These are phyloP conservation scores for Ibidorhyncha struthersii DNA, from an alignment of 2,113 vertebrate genomes.

Conservation along the genomic window DNA sequence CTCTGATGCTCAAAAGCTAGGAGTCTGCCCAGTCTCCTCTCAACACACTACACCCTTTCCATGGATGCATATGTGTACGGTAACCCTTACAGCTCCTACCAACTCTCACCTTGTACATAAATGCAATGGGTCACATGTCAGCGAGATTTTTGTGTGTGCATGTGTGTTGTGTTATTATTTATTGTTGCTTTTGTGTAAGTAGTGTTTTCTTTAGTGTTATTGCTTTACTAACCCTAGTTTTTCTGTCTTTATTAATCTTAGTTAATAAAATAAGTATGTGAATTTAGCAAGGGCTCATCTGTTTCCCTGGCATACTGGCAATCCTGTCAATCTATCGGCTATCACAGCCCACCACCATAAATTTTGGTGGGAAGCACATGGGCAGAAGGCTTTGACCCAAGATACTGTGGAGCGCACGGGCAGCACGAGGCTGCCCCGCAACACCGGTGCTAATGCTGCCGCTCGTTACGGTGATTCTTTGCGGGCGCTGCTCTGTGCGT, in stretches of 20 bases:
- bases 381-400: not conserved
- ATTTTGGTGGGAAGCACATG: not conserved
- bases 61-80: not conserved
- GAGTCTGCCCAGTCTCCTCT: not conserved
- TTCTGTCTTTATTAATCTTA: not conserved
- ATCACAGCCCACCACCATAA: too few species aligned
- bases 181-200: not conserved
- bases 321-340: not conserved
- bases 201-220: not conserved
- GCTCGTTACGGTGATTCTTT: not conserved
- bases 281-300: not conserved
- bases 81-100: not conserved
- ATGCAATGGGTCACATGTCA: rapidly evolving
- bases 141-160: not conserved
- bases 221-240: not conserved
- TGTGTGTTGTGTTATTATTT: not conserved
- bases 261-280: not conserved
- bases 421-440: not conserved
- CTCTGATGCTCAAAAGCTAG: not conserved
- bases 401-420: rapidly evolving
- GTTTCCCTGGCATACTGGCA: not conserved
- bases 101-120: not conserved
- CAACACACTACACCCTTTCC: not conserved
- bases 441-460: not conserved
- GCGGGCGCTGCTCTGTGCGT: not conserved